phyloP scores from a whole-genome alignment of 2,888 invertebrate species.

The Volucella inflata region DNA sequence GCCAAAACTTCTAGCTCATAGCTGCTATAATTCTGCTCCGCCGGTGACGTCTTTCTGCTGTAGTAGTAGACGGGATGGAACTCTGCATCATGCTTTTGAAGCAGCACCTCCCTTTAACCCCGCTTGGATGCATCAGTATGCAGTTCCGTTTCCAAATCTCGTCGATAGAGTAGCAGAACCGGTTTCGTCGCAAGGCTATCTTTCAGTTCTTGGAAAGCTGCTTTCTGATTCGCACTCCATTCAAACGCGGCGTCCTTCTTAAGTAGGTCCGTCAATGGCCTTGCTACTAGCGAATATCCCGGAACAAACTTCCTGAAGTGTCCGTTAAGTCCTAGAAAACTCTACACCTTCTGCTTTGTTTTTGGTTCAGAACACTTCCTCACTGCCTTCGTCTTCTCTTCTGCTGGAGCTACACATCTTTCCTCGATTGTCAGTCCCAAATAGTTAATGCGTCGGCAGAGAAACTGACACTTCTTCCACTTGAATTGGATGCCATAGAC shows the following conservation, averaged over 20 bases:
- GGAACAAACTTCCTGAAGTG: constrained; percentile 3
- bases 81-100: constrained; percentile 11
- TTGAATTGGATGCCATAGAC: constrained; percentile 30
- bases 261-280: background rate
- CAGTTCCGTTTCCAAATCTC: constrained; percentile 33
- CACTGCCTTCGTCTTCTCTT: constrained; percentile 73
- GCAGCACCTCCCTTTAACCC: constrained; percentile 5
- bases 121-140: constrained; percentile 37
- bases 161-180: constrained; percentile 32
- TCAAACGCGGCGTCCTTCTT: background rate
- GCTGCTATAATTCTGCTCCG: constrained; percentile 28
- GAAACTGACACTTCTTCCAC: constrained; percentile 44
- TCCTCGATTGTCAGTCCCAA: constrained; percentile 17
- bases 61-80: constrained; percentile 4
- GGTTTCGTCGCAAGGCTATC: constrained; percentile 64
- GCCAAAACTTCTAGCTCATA: constrained; percentile 55
- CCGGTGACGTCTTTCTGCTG: constrained; percentile 11
- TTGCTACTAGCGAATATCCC: background rate
- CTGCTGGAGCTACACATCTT: constrained; percentile 66
- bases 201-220: constrained; percentile 76
- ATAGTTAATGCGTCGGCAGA: constrained; percentile 4
- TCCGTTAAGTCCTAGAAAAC: constrained; percentile 12
- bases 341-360: constrained; percentile 5
- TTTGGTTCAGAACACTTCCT: constrained; percentile 75
- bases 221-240: constrained; percentile 60